Base-by-base conservation (phyloP, 1,140 invertebrate species). In the Caenorhabditis brenneri region DNA sequence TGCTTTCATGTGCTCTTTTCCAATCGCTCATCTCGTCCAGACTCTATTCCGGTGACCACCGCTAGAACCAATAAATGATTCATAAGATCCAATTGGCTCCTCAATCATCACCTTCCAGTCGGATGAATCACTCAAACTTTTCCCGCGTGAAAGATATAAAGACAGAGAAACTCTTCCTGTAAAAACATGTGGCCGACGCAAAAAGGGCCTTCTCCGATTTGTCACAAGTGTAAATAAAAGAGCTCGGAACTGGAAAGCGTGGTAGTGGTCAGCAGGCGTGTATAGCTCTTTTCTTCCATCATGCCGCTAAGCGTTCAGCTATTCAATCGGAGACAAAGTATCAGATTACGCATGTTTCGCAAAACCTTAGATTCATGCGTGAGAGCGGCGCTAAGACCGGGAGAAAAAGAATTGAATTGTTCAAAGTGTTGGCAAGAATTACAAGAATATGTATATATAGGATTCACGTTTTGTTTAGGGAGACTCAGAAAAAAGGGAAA, bases 341-440 rank as follows among this genome's bases (percentile, higher is more conserved):
- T 74, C 65, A 74, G 65, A 74, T 74, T 74, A 74, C 65, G 65
- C 65, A 74, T 74, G 65, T 74, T 74, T 74, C 65, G 65, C 36
- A 42, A 65, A 65, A 65, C 31, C 58, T 65, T n/a, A 65, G 36
- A 39, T 74, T 74, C 65, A 42, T 74, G 65, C 65, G 65, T 74
- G 65, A 74, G 65, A 74, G 65, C 36, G 36, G 65, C 36, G 19
- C 65, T 42, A 42, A 74, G 65, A 74, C 12, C 22, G 55, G 58
- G 22, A 22, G n/a, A 29, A 42, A 42, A 36, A 36, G 33, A 51
- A 74, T 74, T 74, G 65, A 74, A 42, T 74, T 74, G 65, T 74
- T 24, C 65, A 10, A 74, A 24, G 33, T 4, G n/a, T 33, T 74
- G 36, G 31, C 22, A 65, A 36, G 60, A 27, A n/a, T n/a, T n/a